Evolutionary conservation across 2,113 vertebrate genomes (phyloP), one percentile per base, ranked within the genome.

Genomic region (Eublepharis macularius): DNA sequence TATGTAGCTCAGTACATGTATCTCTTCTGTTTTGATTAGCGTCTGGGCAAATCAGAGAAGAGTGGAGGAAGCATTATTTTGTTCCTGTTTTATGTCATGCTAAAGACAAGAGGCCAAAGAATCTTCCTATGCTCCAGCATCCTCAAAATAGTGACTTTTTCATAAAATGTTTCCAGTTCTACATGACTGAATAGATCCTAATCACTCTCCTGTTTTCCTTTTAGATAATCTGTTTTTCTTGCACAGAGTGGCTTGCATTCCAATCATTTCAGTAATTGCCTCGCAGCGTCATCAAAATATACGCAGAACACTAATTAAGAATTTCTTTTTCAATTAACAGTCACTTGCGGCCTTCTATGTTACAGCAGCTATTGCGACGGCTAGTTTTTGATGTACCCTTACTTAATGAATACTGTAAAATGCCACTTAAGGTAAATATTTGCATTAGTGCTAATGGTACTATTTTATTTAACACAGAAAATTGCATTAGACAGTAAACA

Each of bases 331-430:
- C 4, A 19, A 43, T 91, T 89, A n/a, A 41, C 95, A 99, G 98
- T 90, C 96, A 99, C 93, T 95, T 99, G 84, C 97, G 98, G 75
- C 99, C 99, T 87, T 98, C 98, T 81, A 99, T 99, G 99, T 94
- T 99, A 81, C 99, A 99, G 91, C 99, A 99, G 80, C 97, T 99
- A 70, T 94, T 99, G 91, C 97, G 97, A 73, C 97, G 98, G 73
- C 97, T 99, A 0, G 98, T 99, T 89, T 99, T 99, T 95, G 99
- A 99, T 84, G 98, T 99, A 82, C 99, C 99, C 2, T 95, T 98
- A 89, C 98, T 99, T 90, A 98, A 96, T 51, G 98, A 99, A 83
- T 99, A 99, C 94, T 99, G 98, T 96, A 99, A 98, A 96, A 99
- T 99, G 99, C 98, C 98, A 90, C 97, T 99, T 1, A 98, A 98